These are phyloP conservation scores for Macropis europaea DNA, from an alignment of 2,888 invertebrate genomes.

Conservation along the genomic window DNA sequence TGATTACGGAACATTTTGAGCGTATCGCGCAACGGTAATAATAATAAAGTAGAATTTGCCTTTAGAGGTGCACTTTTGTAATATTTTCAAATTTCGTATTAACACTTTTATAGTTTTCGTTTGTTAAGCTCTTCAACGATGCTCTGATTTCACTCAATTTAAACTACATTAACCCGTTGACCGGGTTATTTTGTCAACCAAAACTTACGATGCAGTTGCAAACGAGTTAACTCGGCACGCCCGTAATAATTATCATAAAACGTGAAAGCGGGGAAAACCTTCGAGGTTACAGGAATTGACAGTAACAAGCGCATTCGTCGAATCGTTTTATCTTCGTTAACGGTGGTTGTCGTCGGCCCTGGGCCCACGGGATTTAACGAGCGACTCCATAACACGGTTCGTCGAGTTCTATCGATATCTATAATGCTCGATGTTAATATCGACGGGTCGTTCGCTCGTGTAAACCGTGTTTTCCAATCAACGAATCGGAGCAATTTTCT, in stretches of 20 bases:
- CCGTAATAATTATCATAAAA: too few relatives aligned
- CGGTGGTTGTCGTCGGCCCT: slow-evolving; percentile 17
- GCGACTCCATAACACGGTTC: slow-evolving; percentile 34
- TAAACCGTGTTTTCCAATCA: slow-evolving; percentile 11
- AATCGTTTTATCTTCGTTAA: slow-evolving; percentile 40
- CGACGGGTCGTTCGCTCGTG: slow-evolving; percentile 23
- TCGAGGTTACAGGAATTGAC: slow-evolving; percentile 8
- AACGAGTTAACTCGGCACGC: too few relatives aligned
- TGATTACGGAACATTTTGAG: slow-evolving; percentile 6
- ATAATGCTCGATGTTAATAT: slow-evolving; percentile 50
- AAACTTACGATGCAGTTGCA: too few relatives aligned
- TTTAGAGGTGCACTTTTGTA: background rate
- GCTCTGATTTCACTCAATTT: too few relatives aligned
- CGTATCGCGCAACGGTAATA: background rate
- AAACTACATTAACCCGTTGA: too few relatives aligned
- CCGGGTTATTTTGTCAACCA: too few relatives aligned
- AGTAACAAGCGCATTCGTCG: slow-evolving; percentile 47
- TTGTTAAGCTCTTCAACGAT: too few relatives aligned
- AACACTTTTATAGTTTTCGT: background rate
- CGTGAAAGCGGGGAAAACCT: background rate
- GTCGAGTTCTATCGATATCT: slow-evolving; percentile 32
- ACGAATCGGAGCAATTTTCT: slow-evolving; percentile 3
- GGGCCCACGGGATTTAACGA: slow-evolving; percentile 44
- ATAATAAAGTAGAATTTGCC: background rate
- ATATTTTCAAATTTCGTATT: background rate